phyloP scores from a whole-genome alignment of 2,113 vertebrate genomes.

The Maccullochella peelii region DNA sequence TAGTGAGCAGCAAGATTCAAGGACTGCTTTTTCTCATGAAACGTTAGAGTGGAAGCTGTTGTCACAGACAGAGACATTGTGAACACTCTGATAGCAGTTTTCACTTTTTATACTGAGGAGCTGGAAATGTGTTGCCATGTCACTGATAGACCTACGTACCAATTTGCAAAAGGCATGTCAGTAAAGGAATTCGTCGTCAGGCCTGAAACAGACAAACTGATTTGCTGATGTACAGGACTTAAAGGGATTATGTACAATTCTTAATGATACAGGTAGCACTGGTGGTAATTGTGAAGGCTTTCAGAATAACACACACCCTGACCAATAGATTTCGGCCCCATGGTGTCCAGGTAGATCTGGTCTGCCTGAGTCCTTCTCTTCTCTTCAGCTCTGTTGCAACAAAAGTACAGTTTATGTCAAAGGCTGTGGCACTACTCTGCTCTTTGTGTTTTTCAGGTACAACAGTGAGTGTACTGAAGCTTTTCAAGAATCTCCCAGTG shows the following conservation, averaged over 20 bases:
- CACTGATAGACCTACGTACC: background rate
- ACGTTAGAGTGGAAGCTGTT: background rate
- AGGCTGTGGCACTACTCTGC: background rate
- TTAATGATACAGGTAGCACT: background rate
- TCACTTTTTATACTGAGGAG: background rate
- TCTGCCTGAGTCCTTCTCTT: background rate
- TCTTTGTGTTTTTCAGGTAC: conserved; percentile 86
- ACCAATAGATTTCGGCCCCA: too few relatives aligned
- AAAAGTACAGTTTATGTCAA: background rate
- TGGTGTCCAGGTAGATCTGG: background rate
- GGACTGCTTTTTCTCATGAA: background rate
- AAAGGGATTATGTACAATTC: background rate
- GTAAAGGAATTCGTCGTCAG: too few relatives aligned
- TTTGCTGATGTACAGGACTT: background rate
- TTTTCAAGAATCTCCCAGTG: conserved; percentile 97
- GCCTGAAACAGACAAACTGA: background rate
- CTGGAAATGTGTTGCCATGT: background rate
- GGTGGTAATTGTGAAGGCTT: background rate
- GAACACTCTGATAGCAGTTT: background rate
- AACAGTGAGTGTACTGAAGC: conserved; percentile 89
- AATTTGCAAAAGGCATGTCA: too few relatives aligned
- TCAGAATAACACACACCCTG: background rate
- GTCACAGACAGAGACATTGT: background rate
- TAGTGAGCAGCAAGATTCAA: background rate
- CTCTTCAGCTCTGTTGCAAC: background rate